These are phyloP conservation scores for Megalops atlanticus DNA, from an alignment of 2,113 vertebrate genomes.

Conservation along the genomic window DNA sequence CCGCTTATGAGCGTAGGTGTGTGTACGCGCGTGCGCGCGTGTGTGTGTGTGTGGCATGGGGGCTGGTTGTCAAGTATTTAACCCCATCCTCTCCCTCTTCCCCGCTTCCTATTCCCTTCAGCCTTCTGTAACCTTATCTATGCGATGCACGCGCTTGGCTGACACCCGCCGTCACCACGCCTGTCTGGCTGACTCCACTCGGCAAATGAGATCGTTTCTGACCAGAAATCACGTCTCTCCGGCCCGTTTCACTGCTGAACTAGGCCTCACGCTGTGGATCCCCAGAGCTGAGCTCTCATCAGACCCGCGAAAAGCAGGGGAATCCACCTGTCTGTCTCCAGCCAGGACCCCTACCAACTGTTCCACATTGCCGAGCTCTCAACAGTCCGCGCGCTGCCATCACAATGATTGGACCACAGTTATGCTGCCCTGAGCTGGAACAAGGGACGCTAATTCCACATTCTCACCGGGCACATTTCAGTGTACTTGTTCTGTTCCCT, in stretches of 20 bases:
- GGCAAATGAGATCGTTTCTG: conserved; percentile 27
- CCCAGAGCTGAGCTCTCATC: neutral
- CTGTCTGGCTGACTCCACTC: neutral
- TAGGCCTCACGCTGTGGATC: too few species aligned
- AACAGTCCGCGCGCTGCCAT: neutral
- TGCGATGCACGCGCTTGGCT: neutral
- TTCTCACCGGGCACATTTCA: too few species aligned
- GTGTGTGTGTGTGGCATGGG: neutral
- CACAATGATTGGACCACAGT: too few species aligned
- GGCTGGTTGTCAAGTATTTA: neutral
- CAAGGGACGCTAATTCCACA: too few species aligned
- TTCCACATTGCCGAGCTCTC: neutral
- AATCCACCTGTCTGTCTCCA: too few species aligned
- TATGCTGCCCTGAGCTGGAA: too few species aligned
- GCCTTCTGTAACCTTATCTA: conserved; percentile 12
- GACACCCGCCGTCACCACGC: conserved; percentile 15
- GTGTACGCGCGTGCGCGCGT: conserved; percentile 21
- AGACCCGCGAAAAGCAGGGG: too few species aligned
- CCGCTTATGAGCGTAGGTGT: conserved; percentile 64
- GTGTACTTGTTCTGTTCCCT: too few species aligned
- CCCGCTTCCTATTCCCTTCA: conserved; percentile 9
- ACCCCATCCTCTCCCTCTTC: neutral
- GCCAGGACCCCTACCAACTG: neutral
- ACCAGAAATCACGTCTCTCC: conserved; percentile 11
- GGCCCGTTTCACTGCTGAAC: neutral